phyloP scores from a whole-genome alignment of 2,797 vertebrate genomes.

The Dipus sagitta region DNA sequence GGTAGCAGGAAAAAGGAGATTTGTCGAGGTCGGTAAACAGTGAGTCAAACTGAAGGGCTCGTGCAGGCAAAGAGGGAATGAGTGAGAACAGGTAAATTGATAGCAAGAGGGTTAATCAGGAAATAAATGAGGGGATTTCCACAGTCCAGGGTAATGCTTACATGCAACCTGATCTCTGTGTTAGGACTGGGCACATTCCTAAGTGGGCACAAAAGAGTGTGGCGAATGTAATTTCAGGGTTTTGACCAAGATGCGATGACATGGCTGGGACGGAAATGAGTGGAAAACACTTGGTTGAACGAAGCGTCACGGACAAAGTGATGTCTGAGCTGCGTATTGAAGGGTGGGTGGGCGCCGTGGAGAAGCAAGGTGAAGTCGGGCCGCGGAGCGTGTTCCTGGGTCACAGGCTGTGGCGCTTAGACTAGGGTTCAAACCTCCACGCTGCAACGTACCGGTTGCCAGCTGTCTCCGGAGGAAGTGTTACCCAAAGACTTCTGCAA shows the following conservation, averaged over 20 bases:
- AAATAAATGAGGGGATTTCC: not conserved
- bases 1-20: not conserved
- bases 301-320: not conserved
- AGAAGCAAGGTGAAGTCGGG: not conserved
- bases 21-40: not conserved
- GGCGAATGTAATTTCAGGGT: not conserved
- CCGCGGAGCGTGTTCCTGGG: not conserved
- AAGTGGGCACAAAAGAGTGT: not conserved
- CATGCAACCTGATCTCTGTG: not conserved
- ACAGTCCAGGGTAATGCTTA: not conserved
- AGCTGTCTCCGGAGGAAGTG: slow-evolving; percentile 6
- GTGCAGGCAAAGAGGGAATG: not conserved
- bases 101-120: not conserved
- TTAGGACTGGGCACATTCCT: not conserved
- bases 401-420: not conserved
- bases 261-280: not conserved
- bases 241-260: not conserved
- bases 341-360: not conserved
- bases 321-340: not conserved
- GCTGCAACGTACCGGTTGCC: not conserved
- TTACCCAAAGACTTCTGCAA: not conserved
- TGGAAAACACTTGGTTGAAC: not conserved
- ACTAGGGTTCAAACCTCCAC: not conserved
- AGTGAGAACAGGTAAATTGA: not conserved
- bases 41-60: not conserved